Evolutionary conservation across 2,113 vertebrate genomes (phyloP).

Genomic region (Chlamydotis undulata): DNA sequence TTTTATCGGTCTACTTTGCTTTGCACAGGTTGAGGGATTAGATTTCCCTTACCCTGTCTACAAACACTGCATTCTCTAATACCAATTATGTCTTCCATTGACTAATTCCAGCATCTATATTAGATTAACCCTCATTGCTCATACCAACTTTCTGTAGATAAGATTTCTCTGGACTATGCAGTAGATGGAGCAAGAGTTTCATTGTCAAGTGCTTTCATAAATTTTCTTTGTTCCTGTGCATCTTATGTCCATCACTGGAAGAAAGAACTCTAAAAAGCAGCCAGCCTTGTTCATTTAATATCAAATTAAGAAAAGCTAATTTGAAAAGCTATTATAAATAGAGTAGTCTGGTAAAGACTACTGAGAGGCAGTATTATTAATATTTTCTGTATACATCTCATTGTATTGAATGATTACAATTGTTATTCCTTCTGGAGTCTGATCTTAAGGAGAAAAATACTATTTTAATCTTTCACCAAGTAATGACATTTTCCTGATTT

Average conservation of each 20-base stretch:
- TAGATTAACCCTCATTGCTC: not conserved
- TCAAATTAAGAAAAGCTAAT: not conserved
- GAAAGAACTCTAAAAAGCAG: not conserved
- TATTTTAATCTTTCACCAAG: not conserved
- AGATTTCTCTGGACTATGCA: conserved; percentile 25
- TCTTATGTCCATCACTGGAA: not conserved
- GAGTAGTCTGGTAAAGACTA: not conserved
- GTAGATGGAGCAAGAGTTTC: conserved; percentile 62
- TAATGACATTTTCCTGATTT: not conserved
- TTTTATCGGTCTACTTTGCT: not conserved
- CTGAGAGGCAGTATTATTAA: not conserved
- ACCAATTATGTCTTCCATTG: not conserved
- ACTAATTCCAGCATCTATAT: not conserved
- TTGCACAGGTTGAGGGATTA: not conserved
- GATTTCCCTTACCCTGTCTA: not conserved
- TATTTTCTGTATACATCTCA: not conserved
- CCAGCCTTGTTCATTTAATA: not conserved
- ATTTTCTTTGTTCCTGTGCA: conserved; percentile 27
- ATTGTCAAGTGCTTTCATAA: not conserved
- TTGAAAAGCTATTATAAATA: not conserved
- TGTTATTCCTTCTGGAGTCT: not conserved
- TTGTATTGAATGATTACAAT: not conserved
- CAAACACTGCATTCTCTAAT: not conserved
- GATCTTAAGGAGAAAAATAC: not conserved
- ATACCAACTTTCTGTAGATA: not conserved